phyloP scores from a whole-genome alignment of 1,140 invertebrate genomes.

The Drosophila tani region DNA sequence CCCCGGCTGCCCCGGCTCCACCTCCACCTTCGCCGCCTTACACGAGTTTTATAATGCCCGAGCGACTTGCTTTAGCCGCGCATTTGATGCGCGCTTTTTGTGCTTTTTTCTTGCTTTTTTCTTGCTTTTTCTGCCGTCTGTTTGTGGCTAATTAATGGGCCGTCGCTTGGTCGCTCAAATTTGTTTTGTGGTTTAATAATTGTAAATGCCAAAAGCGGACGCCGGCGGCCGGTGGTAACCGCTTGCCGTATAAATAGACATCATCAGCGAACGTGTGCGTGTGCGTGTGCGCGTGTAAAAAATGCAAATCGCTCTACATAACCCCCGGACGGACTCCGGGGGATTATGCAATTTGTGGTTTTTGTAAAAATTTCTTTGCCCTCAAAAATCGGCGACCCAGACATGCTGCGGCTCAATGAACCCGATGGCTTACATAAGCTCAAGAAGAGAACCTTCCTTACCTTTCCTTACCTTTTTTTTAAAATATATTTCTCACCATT shows the following conservation, averaged over 20 bases:
- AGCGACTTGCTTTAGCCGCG: conserved; percentile 53
- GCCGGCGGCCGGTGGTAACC: background rate
- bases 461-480: background rate
- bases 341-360: conserved; percentile 29
- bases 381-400: background rate
- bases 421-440: conserved; percentile 9
- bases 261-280: conserved; percentile 16
- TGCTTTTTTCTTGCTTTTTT: conserved; percentile 15
- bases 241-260: conserved; percentile 21
- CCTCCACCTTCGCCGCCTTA: background rate
- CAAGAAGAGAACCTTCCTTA: background rate
- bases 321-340: background rate
- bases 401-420: conserved; percentile 22
- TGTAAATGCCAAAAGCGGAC: conserved; percentile 56
- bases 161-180: conserved; percentile 44
- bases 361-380: conserved; percentile 14
- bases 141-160: conserved; percentile 62
- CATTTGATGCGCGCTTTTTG: conserved; percentile 7
- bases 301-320: conserved; percentile 42
- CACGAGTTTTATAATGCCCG: conserved; percentile 62
- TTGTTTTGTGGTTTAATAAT: conserved; percentile 55
- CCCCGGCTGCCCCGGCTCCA: background rate
- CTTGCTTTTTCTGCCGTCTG: conserved; percentile 13
- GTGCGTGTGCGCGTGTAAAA: conserved; percentile 30
- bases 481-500: background rate